Evolutionary conservation across 2,113 vertebrate species (phyloP).

Genomic region (Hypomesus transpacificus): DNA sequence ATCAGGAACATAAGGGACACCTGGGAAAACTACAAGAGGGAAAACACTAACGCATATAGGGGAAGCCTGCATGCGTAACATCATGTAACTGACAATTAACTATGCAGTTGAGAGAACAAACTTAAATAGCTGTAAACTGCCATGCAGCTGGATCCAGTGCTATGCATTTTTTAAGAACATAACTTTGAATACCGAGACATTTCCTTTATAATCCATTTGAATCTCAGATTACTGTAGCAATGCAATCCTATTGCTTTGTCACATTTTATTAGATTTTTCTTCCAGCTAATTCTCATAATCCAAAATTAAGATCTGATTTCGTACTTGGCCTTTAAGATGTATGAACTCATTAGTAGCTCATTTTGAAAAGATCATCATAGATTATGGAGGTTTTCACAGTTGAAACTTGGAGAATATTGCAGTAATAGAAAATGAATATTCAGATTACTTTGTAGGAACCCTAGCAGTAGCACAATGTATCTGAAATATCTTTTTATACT

Average conservation of each 20-base stretch:
- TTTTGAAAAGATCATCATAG: conserved; percentile 18
- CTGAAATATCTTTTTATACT: conserved; percentile 62
- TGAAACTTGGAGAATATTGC: conserved; percentile 16
- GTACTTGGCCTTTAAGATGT: conserved; percentile 39
- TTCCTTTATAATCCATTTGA: not conserved
- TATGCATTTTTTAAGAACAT: too few relatives aligned
- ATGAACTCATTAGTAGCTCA: conserved; percentile 37
- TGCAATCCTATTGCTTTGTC: not conserved
- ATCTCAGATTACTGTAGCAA: not conserved
- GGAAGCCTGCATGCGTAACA: too few relatives aligned
- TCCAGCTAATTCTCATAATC: conserved; percentile 39
- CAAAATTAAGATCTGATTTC: conserved; percentile 6
- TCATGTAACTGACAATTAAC: too few relatives aligned
- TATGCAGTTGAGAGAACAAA: too few relatives aligned
- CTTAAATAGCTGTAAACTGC: too few relatives aligned
- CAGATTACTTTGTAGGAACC: not conserved
- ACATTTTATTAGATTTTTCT: conserved; percentile 10
- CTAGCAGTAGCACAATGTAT: conserved; percentile 54
- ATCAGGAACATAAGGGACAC: too few relatives aligned
- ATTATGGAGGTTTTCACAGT: conserved; percentile 47
- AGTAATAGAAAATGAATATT: not conserved
- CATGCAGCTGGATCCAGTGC: too few relatives aligned
- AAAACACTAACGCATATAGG: too few relatives aligned
- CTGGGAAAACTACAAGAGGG: too few relatives aligned
- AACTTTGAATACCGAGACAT: too few relatives aligned